A percentile compares a stretch with the other conserved stretches of the same genome.
Conservation (phyloP, 2,888 invertebrate genomes). For the Spodoptera littoralis region DNA sequence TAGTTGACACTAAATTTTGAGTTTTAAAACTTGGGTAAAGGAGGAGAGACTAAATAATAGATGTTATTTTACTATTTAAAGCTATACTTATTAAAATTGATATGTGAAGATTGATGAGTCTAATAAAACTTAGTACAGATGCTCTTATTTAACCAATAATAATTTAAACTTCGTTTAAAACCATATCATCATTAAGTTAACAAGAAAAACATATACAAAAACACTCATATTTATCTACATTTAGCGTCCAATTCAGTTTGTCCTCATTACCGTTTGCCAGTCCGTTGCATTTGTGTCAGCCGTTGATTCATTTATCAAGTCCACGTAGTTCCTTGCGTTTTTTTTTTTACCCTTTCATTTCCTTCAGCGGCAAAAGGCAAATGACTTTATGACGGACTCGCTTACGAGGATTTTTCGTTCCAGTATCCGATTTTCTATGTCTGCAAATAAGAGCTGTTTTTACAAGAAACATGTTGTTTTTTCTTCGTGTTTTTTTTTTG, state of each 20-base stretch:
- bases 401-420: conserved; percentile 23
- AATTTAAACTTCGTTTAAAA: too few relatives aligned
- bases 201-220: neutral
- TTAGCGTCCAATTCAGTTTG: conserved; percentile 40
- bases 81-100: too few relatives aligned
- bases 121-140: too few relatives aligned
- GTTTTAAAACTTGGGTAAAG: too few relatives aligned
- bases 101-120: too few relatives aligned
- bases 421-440: conserved; percentile 28
- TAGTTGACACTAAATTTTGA: too few relatives aligned
- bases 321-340: conserved; percentile 31
- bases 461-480: neutral
- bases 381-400: conserved; percentile 35
- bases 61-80: too few relatives aligned
- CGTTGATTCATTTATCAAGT: conserved; percentile 53
- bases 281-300: conserved; percentile 35
- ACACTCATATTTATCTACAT: conserved; percentile 10
- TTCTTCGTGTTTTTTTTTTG: neutral
- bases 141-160: too few relatives aligned
- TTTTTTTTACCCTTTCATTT: conserved; percentile 53
- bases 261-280: conserved; percentile 51
- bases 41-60: too few relatives aligned
- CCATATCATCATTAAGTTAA: too few relatives aligned
- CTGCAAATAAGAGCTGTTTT: conserved; percentile 18
- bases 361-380: conserved; percentile 28